Conservation (phyloP, 1,140 invertebrate genomes). For the Ridgeia piscesae region DNA sequence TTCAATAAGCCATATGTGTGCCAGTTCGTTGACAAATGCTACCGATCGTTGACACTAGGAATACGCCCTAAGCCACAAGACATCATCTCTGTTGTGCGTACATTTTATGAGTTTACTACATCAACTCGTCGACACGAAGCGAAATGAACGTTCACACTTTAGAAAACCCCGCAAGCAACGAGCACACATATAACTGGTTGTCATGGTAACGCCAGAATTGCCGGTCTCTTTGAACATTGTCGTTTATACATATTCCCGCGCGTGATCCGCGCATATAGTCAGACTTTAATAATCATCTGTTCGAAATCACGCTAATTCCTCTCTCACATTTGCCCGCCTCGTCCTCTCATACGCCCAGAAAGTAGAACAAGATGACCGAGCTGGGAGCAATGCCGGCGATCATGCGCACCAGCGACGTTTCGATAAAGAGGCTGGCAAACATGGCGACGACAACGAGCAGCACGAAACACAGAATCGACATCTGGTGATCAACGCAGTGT, state of each 20-base stretch:
- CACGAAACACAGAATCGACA: not conserved
- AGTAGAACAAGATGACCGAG: not conserved
- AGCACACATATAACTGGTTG: not conserved
- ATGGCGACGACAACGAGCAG: not conserved
- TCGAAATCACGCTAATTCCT: not conserved
- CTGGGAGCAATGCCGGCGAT: not conserved
- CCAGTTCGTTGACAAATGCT: no score
- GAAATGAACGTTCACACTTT: not conserved
- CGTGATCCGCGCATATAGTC: no score
- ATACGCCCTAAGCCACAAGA: no score
- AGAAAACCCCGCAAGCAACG: not conserved
- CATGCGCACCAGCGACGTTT: not conserved
- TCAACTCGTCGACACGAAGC: not conserved
- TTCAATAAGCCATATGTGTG: no score
- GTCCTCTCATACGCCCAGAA: not conserved
- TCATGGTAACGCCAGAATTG: not conserved
- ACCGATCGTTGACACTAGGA: no score
- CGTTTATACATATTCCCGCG: not conserved
- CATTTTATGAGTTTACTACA: not conserved
- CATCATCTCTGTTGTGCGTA: no score
- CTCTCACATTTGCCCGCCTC: not conserved
- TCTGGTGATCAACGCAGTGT: not conserved
- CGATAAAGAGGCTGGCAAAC: not conserved
- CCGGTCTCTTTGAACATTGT: not conserved
- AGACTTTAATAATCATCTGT: not conserved